Percentiles rank a stretch among this genome's conserved stretches.
Evolutionary conservation across 2,797 vertebrate genomes (phyloP).

Genomic region (Gymnothorax reevesii): DNA sequence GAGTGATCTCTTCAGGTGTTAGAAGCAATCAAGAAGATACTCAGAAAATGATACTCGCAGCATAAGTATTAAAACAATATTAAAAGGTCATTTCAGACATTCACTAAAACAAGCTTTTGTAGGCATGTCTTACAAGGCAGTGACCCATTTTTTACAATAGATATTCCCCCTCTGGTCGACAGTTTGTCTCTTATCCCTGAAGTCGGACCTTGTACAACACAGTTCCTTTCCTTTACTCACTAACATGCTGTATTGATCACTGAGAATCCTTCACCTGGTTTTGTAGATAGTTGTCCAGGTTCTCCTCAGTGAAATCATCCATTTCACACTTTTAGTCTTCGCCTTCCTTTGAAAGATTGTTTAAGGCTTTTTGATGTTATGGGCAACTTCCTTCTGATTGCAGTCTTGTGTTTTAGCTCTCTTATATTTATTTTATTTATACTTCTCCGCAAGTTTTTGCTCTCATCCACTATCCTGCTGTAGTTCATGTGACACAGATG

Average conservation of each 20-base stretch:
- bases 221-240: background rate
- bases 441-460: background rate
- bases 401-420: background rate
- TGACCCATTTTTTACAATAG: background rate
- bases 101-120: background rate
- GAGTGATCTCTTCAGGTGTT: no score
- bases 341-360: background rate
- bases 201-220: background rate
- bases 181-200: no score
- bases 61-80: background rate
- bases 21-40: background rate
- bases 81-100: background rate
- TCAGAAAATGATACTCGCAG: background rate
- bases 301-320: constrained; percentile 60
- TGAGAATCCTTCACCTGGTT: constrained; percentile 65
- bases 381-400: background rate
- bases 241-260: background rate
- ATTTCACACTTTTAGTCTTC: constrained; percentile 41
- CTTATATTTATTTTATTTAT: background rate
- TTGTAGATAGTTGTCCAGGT: constrained; percentile 59
- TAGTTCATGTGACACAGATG: constrained; percentile 10
- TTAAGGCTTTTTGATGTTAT: background rate
- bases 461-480: background rate
- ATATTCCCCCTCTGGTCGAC: no score
- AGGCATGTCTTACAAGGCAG: background rate